Evolutionary conservation across 1,140 invertebrate genomes (phyloP).

Genomic region (Stegodyphus dumicola): DNA sequence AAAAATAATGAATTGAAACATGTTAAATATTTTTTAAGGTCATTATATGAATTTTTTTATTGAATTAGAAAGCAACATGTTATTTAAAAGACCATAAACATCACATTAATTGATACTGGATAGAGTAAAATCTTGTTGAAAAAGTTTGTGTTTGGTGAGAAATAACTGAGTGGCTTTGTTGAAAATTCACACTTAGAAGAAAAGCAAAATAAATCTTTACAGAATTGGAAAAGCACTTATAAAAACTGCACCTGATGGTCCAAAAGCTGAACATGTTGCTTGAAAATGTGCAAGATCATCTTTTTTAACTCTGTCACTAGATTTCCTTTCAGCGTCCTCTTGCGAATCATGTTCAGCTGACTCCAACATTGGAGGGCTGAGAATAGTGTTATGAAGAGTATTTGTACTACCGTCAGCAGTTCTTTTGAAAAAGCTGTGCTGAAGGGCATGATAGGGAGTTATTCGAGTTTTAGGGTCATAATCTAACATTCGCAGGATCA

Average conservation of each 20-base stretch:
- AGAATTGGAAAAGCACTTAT: too few relatives aligned
- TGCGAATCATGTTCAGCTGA: conserved; percentile 20
- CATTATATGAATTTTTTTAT: too few relatives aligned
- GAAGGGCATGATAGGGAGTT: conserved; percentile 96
- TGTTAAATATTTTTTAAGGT: too few relatives aligned
- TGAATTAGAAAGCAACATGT: too few relatives aligned
- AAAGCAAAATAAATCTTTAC: too few relatives aligned
- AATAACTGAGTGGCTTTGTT: too few relatives aligned
- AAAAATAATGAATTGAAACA: too few relatives aligned
- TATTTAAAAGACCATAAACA: too few relatives aligned
- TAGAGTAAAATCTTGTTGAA: too few relatives aligned
- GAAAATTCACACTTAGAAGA: too few relatives aligned
- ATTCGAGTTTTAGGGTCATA: conserved; percentile 97
- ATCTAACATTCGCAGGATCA: conserved; percentile 97
- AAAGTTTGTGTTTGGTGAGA: too few relatives aligned
- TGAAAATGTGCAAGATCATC: conserved; percentile 41
- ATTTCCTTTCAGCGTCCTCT: conserved; percentile 27
- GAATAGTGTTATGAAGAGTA: conserved; percentile 77
- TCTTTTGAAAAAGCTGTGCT: conserved; percentile 95
- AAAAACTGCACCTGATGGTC: conserved; percentile 42
- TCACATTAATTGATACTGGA: too few relatives aligned
- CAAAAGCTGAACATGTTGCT: conserved; percentile 45
- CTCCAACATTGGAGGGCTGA: conserved; percentile 73
- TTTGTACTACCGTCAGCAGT: conserved; percentile 94
- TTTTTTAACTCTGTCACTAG: conserved; percentile 28